Evolutionary conservation across 2,888 invertebrate genomes (phyloP).

Genomic region (Carterocephalus palaemon): DNA sequence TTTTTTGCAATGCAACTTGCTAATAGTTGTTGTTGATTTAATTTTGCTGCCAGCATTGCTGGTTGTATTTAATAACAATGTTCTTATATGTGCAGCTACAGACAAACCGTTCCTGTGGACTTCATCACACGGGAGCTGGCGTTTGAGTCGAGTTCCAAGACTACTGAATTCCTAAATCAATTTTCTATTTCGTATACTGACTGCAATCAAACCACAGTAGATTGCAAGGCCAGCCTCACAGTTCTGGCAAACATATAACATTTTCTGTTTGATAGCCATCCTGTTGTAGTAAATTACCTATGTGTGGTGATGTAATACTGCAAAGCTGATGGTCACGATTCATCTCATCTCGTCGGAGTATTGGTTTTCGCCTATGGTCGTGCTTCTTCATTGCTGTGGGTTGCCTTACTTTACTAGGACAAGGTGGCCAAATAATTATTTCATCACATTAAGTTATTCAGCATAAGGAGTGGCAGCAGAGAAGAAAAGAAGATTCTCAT

Average conservation of each 20-base stretch:
- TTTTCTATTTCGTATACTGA: conserved; percentile 87
- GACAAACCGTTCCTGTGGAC: conserved; percentile 92
- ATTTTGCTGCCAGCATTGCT: conserved; percentile 47
- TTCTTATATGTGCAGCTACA: conserved; percentile 89
- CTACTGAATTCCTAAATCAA: conserved; percentile 91
- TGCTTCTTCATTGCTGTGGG: conserved; percentile 57
- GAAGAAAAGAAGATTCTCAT: conserved; percentile 28
- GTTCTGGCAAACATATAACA: conserved; percentile 78
- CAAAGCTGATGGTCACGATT: conserved; percentile 29
- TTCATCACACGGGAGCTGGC: conserved; percentile 93
- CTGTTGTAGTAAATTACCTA: conserved; percentile 56
- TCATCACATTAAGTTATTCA: conserved; percentile 46
- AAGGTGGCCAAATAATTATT: conserved; percentile 38
- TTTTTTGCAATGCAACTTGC: too few species aligned
- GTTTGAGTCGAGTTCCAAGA: conserved; percentile 90
- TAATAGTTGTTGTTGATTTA: neutral
- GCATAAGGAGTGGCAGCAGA: conserved; percentile 38
- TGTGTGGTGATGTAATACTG: conserved; percentile 68
- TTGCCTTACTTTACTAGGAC: conserved; percentile 34
- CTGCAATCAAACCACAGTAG: conserved; percentile 85
- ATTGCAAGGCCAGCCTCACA: conserved; percentile 91
- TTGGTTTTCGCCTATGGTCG: conserved; percentile 14
- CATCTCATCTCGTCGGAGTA: conserved; percentile 13
- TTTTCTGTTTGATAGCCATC: conserved; percentile 62
- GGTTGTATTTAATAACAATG: conserved; percentile 62